Evolutionary conservation across 2,797 vertebrate genomes (phyloP).

Genomic region (Prionace glauca): DNA sequence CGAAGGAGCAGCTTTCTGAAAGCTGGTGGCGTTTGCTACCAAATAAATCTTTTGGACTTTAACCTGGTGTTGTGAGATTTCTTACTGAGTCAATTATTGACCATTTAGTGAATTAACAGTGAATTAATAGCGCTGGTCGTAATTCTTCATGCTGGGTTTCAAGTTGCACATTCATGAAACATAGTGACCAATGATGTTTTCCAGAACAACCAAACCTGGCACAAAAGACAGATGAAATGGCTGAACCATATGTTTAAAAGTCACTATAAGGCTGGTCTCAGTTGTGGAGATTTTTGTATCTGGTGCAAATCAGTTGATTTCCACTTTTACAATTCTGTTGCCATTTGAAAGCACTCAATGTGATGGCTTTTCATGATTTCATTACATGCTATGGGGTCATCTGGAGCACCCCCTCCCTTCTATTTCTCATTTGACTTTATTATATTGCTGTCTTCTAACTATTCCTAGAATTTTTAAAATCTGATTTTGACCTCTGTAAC

Average conservation of each 20-base stretch:
- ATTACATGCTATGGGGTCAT: background rate
- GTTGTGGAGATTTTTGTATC: background rate
- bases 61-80: too few relatives aligned
- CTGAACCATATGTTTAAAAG: background rate
- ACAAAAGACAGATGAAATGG: background rate
- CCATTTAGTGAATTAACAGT: background rate
- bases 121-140: background rate
- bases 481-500: too few relatives aligned
- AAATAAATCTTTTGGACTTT: too few relatives aligned
- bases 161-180: background rate
- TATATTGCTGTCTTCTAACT: background rate
- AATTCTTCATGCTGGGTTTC: background rate
- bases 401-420: background rate
- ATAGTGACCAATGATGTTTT: background rate
- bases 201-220: background rate
- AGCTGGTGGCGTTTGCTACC: too few relatives aligned
- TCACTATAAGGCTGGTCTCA: background rate
- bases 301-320: background rate
- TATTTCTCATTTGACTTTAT: too few relatives aligned
- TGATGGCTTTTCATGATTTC: background rate
- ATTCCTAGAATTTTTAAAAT: background rate
- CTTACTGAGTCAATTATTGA: background rate
- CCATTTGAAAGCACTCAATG: background rate
- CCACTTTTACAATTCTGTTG: background rate
- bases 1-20: too few relatives aligned